Percentiles rank a stretch among this genome's conserved stretches.
These are phyloP conservation scores for Platysternon megacephalum DNA, from an alignment of 2,113 vertebrate species.

Conservation along the genomic window DNA sequence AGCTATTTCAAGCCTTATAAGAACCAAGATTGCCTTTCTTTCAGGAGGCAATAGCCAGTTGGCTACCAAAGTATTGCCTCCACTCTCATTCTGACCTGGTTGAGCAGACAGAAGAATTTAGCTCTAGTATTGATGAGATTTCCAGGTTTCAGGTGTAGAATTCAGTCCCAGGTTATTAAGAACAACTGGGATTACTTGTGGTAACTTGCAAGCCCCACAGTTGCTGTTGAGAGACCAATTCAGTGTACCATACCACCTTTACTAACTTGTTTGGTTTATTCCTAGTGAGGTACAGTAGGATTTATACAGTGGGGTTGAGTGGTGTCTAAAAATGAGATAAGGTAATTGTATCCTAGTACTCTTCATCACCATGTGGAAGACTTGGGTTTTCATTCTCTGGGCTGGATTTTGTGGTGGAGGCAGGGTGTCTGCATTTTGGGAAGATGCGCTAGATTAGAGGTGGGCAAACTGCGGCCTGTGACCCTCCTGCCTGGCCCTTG, in stretches of 20 bases:
- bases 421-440: background rate
- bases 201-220: conserved; percentile 25
- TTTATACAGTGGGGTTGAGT: background rate
- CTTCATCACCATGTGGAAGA: background rate
- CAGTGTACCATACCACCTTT: background rate
- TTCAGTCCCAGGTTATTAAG: conserved; percentile 52
- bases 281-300: conserved; percentile 1
- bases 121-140: conserved; percentile 47
- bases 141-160: conserved; percentile 69
- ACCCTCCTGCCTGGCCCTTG: too few relatives aligned
- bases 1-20: conserved; percentile 59
- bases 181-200: conserved; percentile 52
- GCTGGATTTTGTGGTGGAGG: background rate
- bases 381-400: background rate
- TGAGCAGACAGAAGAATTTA: conserved; percentile 53
- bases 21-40: conserved; percentile 75
- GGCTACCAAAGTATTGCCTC: conserved; percentile 58
- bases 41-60: conserved; percentile 70
- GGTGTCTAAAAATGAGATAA: background rate
- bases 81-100: conserved; percentile 68
- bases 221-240: conserved; percentile 57
- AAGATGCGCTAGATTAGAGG: background rate
- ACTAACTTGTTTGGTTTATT: background rate
- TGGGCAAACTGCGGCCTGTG: too few relatives aligned
- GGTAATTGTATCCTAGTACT: background rate